Base-by-base conservation (phyloP, 64 coral and sea anemone species). In the Catalaphyllia jardinei region DNA sequence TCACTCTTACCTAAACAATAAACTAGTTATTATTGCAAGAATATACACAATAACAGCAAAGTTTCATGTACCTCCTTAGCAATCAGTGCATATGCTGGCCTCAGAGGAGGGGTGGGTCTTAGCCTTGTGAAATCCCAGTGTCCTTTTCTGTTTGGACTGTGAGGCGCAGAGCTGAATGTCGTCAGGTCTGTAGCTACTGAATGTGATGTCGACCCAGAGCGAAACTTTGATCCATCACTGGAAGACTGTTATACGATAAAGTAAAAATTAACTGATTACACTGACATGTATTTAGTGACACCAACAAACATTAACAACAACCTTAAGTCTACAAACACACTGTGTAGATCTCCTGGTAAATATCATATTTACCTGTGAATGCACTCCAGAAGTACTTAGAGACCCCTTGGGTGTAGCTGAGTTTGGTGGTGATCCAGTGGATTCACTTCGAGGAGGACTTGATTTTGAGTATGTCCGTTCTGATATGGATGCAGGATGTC, bases 71-170 rank as follows among this genome's bases (percentile, higher is more conserved):
- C 97, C 93, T 99, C 97, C 79, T 99, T 99, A 67, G 92, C 92
- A 67, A 91, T 93, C 29, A 99, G 91, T 24, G 97, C 97, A 91
- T 94, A 99, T 19, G 89, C 97, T 13, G 97, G 97, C 63, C 97
- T 87, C 13, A 99, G 85, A 20, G 97, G 97, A 16, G 97, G 93
- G 4, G 94, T 99, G 16, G 97, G 97, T 87, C 97, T 89, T 1
- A 99, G 85, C 60, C 92, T 91, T 39, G 97, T 87, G 38, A 95
- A 93, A 76, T 95, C 88, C 97, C 97, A 99, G 73, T 89, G 87
- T 27, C 87, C 87, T 65, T 92, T 87, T 73, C 83, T 90, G 18
- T 77, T 88, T 22, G 94, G 94, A 83, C 88, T 93, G 77, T 90
- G 92, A 15, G 94, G 84, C 12, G 80, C 77, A 29, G 94, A 93